Conservation (phyloP, 2,797 vertebrate genomes). For the Gobionotothen gibberifrons region DNA sequence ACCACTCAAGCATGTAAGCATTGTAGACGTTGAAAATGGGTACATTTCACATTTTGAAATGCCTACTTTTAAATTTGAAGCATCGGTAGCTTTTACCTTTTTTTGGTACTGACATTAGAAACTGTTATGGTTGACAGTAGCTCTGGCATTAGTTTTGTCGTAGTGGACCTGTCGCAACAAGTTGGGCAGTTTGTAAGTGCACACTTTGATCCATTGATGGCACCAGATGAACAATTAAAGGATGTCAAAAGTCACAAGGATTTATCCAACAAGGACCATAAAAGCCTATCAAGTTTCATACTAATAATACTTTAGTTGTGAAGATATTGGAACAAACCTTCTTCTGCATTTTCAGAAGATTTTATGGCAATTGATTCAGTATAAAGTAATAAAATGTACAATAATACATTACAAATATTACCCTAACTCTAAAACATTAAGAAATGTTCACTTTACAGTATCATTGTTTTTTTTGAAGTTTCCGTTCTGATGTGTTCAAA, state of each 20-base stretch:
- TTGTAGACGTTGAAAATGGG: too few species aligned
- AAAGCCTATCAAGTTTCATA: not conserved
- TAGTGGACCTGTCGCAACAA: not conserved
- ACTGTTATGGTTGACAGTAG: too few species aligned
- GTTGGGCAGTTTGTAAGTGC: not conserved
- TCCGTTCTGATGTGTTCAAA: not conserved
- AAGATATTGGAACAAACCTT: not conserved
- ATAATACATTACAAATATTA: not conserved
- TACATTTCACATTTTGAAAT: too few species aligned
- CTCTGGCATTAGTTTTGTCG: not conserved
- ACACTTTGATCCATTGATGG: not conserved
- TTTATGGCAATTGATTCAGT: too few species aligned
- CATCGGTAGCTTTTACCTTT: too few species aligned
- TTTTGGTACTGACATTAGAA: too few species aligned
- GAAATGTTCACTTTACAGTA: not conserved
- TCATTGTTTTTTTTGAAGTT: not conserved
- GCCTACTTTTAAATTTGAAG: too few species aligned
- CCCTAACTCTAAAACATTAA: not conserved
- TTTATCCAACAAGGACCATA: not conserved
- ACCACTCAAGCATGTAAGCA: too few species aligned
- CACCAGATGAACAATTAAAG: not conserved
- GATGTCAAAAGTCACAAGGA: not conserved
- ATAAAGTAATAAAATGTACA: not conserved
- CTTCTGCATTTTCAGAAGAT: not conserved
- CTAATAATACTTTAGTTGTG: not conserved